These are phyloP conservation scores for Entomobrya proxima DNA, from an alignment of 2,888 invertebrate genomes.

Conservation along the genomic window DNA sequence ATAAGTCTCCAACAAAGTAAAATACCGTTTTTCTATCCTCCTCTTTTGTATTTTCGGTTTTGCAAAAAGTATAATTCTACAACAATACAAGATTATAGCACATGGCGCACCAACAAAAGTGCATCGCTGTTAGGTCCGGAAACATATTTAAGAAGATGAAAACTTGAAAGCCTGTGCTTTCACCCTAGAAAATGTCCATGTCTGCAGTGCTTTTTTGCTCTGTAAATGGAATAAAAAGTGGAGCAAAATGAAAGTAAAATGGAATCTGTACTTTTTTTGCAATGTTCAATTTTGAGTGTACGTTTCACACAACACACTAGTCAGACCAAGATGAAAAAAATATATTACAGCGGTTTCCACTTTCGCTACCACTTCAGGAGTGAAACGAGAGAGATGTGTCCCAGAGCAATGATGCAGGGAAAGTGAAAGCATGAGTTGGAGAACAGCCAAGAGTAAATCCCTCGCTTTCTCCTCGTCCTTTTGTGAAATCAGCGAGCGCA, in stretches of 20 bases:
- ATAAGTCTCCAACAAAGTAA: neutral
- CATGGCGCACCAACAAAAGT: neutral
- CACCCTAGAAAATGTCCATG: neutral
- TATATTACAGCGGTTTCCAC: neutral
- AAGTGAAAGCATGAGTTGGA: conserved; percentile 65
- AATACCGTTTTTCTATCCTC: neutral
- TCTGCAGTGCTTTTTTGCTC: conserved; percentile 18
- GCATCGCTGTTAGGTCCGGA: conserved; percentile 30
- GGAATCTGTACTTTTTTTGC: neutral
- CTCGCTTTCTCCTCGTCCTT: conserved; percentile 42
- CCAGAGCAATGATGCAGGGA: conserved; percentile 60
- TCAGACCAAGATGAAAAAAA: neutral
- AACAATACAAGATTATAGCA: neutral
- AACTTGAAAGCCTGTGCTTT: neutral
- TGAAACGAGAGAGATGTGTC: conserved; percentile 37
- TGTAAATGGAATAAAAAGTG: conserved; percentile 33
- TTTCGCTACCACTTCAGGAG: neutral
- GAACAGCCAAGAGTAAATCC: conserved; percentile 61
- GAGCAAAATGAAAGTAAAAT: conserved; percentile 26
- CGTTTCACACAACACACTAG: neutral
- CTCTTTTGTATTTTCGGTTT: neutral
- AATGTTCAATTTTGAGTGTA: conserved; percentile 21
- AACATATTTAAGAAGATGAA: conserved; percentile 1
- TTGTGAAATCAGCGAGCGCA: neutral
- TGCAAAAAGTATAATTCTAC: neutral